Percentiles rank a stretch among this genome's conserved stretches.
Evolutionary conservation across 2,888 invertebrate genomes (phyloP).

Genomic region (Agonopterix arenella): DNA sequence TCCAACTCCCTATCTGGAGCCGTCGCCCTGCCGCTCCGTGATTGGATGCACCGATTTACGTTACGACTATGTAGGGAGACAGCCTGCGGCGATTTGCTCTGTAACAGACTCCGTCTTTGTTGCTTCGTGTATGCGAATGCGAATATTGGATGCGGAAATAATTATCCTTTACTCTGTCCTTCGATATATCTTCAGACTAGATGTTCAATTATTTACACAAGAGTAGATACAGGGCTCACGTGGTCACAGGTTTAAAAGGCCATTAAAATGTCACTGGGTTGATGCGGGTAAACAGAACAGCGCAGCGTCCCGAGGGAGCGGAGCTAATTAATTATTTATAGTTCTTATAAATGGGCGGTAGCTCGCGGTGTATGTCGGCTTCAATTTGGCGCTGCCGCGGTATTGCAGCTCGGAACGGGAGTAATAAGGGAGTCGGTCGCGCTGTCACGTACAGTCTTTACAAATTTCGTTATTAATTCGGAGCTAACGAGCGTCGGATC

Average conservation of each 20-base stretch:
- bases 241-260: conserved; percentile 55
- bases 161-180: conserved; percentile 26
- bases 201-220: conserved; percentile 46
- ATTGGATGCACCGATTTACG: conserved; percentile 58
- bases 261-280: conserved; percentile 67
- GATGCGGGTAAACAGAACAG: conserved; percentile 47
- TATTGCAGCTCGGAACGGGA: conserved; percentile 20
- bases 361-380: too few relatives aligned
- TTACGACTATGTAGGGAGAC: conserved; percentile 25
- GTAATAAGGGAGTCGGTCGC: conserved; percentile 9
- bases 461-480: conserved; percentile 50
- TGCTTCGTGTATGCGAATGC: conserved; percentile 18
- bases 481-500: conserved; percentile 21
- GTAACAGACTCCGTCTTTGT: conserved; percentile 43
- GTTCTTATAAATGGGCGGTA: conserved; percentile 40
- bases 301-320: conserved; percentile 31
- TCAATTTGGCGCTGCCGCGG: conserved; percentile 7
- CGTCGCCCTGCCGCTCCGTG: conserved; percentile 32
- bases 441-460: conserved; percentile 35
- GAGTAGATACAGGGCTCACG: conserved; percentile 37
- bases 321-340: conserved; percentile 62
- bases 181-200: conserved; percentile 20
- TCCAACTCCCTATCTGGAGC: conserved; percentile 46
- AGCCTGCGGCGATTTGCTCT: conserved; percentile 40
- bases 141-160: conserved; percentile 47